Conservation (phyloP, 2,888 invertebrate species). For the Iphiclides podalirius region DNA sequence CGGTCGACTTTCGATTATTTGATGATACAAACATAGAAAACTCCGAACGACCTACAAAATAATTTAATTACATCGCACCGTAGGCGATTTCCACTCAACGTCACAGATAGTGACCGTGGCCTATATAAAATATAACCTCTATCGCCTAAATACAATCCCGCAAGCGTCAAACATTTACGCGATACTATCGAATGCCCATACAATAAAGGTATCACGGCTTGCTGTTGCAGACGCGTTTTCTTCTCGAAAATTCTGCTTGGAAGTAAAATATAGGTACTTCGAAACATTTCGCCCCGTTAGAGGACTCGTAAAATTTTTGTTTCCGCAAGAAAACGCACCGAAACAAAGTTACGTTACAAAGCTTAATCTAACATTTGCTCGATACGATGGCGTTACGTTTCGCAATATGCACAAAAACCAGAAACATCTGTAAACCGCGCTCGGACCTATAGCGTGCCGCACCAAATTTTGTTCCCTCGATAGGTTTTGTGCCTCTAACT, state of each 20-base stretch:
- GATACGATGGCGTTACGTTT: slow-evolving; percentile 16
- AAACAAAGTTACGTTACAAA: slow-evolving; percentile 1
- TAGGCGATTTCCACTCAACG: background rate
- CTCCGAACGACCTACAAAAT: slow-evolving; percentile 67
- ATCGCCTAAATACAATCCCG: slow-evolving; percentile 18
- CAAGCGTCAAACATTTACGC: slow-evolving; percentile 7
- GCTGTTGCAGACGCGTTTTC: slow-evolving; percentile 6
- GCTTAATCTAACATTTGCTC: slow-evolving; percentile 19
- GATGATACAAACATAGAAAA: slow-evolving; percentile 60
- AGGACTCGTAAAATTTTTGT: too few species aligned
- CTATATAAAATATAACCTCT: slow-evolving; percentile 17
- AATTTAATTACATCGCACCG: slow-evolving; percentile 52
- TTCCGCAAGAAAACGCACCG: slow-evolving; percentile 4
- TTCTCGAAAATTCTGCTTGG: background rate
- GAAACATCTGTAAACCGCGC: slow-evolving; percentile 15
- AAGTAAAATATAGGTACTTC: too few species aligned
- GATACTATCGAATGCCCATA: slow-evolving; percentile 8
- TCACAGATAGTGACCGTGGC: background rate
- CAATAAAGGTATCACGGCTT: slow-evolving; percentile 15
- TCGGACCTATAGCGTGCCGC: slow-evolving; percentile 6
- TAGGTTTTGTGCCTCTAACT: slow-evolving; percentile 18
- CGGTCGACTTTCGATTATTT: slow-evolving; percentile 41
- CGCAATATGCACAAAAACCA: background rate
- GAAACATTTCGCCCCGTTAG: too few species aligned
- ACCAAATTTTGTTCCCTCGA: slow-evolving; percentile 23